Base-by-base conservation (phyloP, 2,888 invertebrate genomes). In the Drosophila atroscutellata region DNA sequence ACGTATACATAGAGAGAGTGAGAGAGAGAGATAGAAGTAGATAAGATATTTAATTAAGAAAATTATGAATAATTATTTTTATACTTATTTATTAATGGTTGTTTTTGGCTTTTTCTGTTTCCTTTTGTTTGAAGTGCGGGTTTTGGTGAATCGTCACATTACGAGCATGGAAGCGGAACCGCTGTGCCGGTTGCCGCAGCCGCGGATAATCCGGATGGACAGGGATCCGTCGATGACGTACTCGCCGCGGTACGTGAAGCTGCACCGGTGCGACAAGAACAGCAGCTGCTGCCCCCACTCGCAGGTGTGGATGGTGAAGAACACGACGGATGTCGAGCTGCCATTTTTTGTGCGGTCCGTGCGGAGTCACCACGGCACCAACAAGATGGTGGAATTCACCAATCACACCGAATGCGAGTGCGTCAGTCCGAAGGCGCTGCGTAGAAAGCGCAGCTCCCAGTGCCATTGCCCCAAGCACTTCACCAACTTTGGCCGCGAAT, bases 181-280 rank as follows among this genome's bases (percentile, higher is more conserved):
- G 7, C 74, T 71, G 11, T 93, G 93, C 72, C 82, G n/a, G 6
- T 3, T 8, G 15, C 69, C 67, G 1, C 67, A 67, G 49, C 42
- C 56, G 5, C 32, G 67, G 2, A 34, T 67, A 13, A 36, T 67
- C 15, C 20, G 56, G 77, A 36, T 82, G 81, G 65, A 92, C 92
- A 11, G 68, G 86, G 90, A 92, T 32, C 90, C 93, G 6, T 95
- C 96, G 50, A 96, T 95, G 74, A 94, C 95, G 11, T 98, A 97
- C 93, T 94, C 95, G 85, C 98, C 98, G 0, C 95, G 96, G 54
- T 98, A 97, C 91, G 97, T 97, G 3, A 95, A 97, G 60, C 93
- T 98, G 64, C 97, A 98, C 93, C 95, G 97, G 69, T 98, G 98
- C 92, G 95, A 96, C 7, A 96, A 97, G 77, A 96, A 96, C 92